These are phyloP conservation scores for Apostichopus parvimensis DNA, from an alignment of 35 echinoderm and acorn worm species.

Conservation along the genomic window DNA sequence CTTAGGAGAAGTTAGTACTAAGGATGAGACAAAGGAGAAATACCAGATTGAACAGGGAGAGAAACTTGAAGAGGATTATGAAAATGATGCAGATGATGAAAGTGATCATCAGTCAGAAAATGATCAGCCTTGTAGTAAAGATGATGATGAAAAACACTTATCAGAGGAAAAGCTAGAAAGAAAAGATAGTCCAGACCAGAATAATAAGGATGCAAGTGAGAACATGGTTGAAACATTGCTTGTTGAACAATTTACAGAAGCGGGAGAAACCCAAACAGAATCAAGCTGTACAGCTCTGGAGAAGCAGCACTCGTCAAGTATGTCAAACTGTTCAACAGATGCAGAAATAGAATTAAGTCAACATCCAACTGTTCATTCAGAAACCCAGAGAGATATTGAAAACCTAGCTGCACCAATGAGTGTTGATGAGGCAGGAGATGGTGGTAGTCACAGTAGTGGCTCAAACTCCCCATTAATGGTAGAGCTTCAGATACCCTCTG, in stretches of 20 bases:
- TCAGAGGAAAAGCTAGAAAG: neutral
- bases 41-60: neutral
- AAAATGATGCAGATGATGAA: conserved; percentile 25
- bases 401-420: neutral
- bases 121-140: neutral
- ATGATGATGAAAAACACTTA: neutral
- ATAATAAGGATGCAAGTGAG: neutral
- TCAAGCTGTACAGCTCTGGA: neutral
- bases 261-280: neutral
- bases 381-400: neutral
- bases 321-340: neutral
- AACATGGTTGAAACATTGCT: neutral
- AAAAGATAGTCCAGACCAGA: neutral
- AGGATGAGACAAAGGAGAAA: neutral
- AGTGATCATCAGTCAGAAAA: neutral
- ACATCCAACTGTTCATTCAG: neutral
- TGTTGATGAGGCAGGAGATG: neutral
- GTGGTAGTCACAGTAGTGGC: conserved; percentile 20
- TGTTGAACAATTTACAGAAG: neutral
- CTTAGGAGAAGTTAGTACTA: conserved; percentile 14
- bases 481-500: conserved; percentile 63
- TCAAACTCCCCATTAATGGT: conserved; percentile 61
- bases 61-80: neutral
- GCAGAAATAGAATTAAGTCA: conserved; percentile 25
- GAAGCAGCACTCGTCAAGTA: neutral